Evolutionary conservation across 2,113 vertebrate species (phyloP), one percentile per base, ranked within the genome.

Genomic region (Festucalex cinctus): DNA sequence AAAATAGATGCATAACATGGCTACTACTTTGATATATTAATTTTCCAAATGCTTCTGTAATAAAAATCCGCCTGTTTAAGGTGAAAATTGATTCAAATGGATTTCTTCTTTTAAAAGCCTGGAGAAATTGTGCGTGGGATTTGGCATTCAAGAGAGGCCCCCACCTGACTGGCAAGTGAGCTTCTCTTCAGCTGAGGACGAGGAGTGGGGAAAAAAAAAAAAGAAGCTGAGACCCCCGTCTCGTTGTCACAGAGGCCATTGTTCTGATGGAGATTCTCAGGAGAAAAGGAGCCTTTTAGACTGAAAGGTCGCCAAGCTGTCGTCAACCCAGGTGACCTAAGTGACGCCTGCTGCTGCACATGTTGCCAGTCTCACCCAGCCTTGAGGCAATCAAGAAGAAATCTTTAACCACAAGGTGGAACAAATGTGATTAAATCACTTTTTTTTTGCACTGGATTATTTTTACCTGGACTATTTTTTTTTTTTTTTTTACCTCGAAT

Each of bases 221-320:
- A 57, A 6, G 32, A 57, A 69, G 65, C 48, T 67, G 64, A 70
- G 63, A 59, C 67, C 67, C 37, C 26, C 28, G 49, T 20, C 9
- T 20, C 64, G 70, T 62, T 19, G 68, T 76, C 66, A 74, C 73
- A 70, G 66, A 83, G 69, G 76, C 78, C 79, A 73, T 78, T 80
- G 75, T 78, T 74, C 75, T 71, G 10, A 67, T 60, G 60, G 26
- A 58, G 56, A 61, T 4, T 73, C 79, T 73, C 74, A 32, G 20
- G 78, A 60, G 79, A 65, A 60, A 66, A 65, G 16, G 17, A 17
- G 63, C 22, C n/a, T 62, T 65, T 81, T 64, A 73, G 70, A 65
- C 22, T 1, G 71, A 77, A 81, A 74, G 63, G 69, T 65, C 1
- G 36, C 53, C 53, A 16, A 48, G 69, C 71, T 84, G 69, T 80